Base-by-base conservation (phyloP, 2,888 invertebrate genomes). In the Chelonus formosanus region DNA sequence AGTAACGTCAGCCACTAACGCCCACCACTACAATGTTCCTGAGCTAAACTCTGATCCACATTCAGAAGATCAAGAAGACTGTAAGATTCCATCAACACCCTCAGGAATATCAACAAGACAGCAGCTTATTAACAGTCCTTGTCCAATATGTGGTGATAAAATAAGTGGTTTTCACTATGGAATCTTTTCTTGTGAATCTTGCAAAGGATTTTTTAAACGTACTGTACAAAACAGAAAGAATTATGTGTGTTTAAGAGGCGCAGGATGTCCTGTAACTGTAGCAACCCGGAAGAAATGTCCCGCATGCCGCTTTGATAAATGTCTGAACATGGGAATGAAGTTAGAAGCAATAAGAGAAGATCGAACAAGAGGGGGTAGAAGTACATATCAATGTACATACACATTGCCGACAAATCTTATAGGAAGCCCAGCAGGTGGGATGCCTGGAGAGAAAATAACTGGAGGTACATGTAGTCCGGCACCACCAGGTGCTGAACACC, bases 221-320 rank as follows among this genome's bases (percentile, higher is more conserved):
- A 98, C 97, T 31, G 97, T 98, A n/a, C 98, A 98, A 86, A 98
- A 98, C 84, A 90, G 97, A 74, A 98, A 98, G 87, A 95, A 96
- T 84, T 98, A 97, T 85, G 94, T 96, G 79, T 98, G 98, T 82
- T 87, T 94, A 56, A 88, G 96, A 35, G 96, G 96, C 2, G 95
- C 95, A 0, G 91, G 91, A 75, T 98, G 98, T 85, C 94, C 94
- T 34, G 95, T 98, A 7, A 95, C 95, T 5, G 94, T 96, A 47
- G 92, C 94, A 1, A 97, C 97, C 3, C 87, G 97, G 68, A 98
- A 98, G 83, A 98, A 98, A 84, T 98, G 98, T 79, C 97, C 98
- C 0, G 97, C 97, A 3, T 98, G 98, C 81, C 89, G 98, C 45
- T 98, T 98, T 81, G 95, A 96, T 77, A 97, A 97, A 86, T 98